Evolutionary conservation across 1,140 invertebrate genomes (phyloP), one percentile per base, ranked within the genome.

Genomic region (Ceratosolen solmsi): DNA sequence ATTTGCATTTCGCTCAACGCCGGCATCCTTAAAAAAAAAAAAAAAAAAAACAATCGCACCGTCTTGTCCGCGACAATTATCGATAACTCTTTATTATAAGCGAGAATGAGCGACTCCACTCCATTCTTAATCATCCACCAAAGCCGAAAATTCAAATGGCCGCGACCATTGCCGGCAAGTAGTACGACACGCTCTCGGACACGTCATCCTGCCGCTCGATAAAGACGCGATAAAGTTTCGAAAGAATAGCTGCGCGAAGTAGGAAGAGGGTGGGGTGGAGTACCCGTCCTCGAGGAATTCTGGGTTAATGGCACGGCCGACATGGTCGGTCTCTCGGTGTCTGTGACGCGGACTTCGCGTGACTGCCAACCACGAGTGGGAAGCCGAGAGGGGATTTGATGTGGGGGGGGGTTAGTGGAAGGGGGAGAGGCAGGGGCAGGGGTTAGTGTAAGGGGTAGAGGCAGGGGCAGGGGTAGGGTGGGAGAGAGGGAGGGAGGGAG

Each of bases 281-380:
- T 46, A 49, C 38, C 63, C 84, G 86, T 86, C 84, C 85, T 86
- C 84, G 83, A 84, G 85, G 82, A 85, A 89, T 89, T 88, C 88
- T 89, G 84, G 89, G 88, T 89, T 89, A 89, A 89, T 89, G 88
- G 89, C 89, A 89, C 87, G 87, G 84, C 84, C 83, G 83, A 82
- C 82, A 36, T 70, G 2, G 63, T 56, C 54, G 54, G 15, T 25
- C 4, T 56, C 22, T 68, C 20, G 13, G n/a, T 33, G 20, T 25
- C 46, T 60, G 30, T 73, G 79, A 80, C 79, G 79, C 70, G 27
- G 84, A 84, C 86, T 84, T 88, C 87, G 87, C 87, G 88, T 88
- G 88, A 88, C 87, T 82, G 84, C 81, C 83, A 77, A 83, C 82
- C 79, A 20, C n/a, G 75, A 77, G 13, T 13, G 79, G n/a, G 54